These are phyloP conservation scores for Hydrochoerus hydrochaeris DNA, from an alignment of 2,113 vertebrate genomes.

Conservation along the genomic window DNA sequence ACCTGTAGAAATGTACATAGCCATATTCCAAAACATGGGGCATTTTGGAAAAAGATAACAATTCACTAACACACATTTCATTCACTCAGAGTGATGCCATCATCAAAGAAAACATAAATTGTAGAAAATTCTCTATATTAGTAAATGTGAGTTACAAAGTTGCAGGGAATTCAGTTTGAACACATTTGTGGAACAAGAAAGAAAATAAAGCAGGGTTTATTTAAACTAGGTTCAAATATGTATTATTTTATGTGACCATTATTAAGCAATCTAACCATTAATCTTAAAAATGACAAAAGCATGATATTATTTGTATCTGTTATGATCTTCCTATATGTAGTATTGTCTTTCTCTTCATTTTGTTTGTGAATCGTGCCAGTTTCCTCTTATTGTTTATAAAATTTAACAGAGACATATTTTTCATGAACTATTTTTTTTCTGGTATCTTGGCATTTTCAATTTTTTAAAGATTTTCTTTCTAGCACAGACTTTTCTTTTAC, in stretches of 20 bases:
- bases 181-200: not conserved
- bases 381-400: not conserved
- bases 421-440: not conserved
- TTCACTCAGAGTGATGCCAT: not conserved
- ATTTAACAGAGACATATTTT: not conserved
- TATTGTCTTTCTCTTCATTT: conserved; percentile 18
- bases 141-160: not conserved
- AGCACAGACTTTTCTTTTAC: not conserved
- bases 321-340: not conserved
- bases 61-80: not conserved
- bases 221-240: not conserved
- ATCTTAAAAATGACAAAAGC: not conserved
- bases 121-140: not conserved
- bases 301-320: not conserved
- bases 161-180: not conserved
- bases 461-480: not conserved
- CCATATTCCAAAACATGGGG: not conserved
- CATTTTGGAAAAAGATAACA: not conserved
- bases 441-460: not conserved
- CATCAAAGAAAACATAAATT: not conserved
- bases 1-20: not conserved
- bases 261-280: not conserved
- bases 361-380: not conserved
- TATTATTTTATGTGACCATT: conserved; percentile 13
- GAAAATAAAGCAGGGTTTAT: not conserved